A percentile compares a stretch with the other conserved stretches of the same genome.
Conservation (phyloP, 92 coral and sea anemone genomes). For the Parazoanthus swiftii region DNA sequence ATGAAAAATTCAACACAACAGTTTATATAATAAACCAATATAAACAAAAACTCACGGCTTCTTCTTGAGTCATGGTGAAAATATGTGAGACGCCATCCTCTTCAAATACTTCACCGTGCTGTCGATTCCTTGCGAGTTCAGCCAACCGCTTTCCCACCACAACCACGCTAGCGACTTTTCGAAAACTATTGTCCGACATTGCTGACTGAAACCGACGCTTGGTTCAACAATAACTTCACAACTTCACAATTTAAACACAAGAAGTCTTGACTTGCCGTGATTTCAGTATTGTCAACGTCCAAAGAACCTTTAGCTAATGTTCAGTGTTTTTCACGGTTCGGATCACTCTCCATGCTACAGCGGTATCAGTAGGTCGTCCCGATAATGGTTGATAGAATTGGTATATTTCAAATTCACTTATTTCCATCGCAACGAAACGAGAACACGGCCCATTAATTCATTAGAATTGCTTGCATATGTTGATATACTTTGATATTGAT, state of each 20-base stretch:
- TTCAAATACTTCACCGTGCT: slow-evolving; percentile 38
- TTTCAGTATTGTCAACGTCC: neutral
- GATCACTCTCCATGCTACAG: neutral
- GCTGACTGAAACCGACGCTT: neutral
- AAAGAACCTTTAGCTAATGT: neutral
- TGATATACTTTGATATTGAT: slow-evolving; percentile 1
- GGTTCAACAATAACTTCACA: neutral
- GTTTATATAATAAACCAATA: neutral
- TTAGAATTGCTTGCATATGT: slow-evolving; percentile 2
- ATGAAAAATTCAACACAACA: neutral
- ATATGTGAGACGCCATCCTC: slow-evolving; percentile 37
- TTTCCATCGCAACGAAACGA: neutral
- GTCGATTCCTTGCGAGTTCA: slow-evolving; percentile 25
- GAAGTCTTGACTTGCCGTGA: slow-evolving; percentile 1
- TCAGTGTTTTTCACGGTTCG: neutral
- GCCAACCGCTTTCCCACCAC: slow-evolving; percentile 34
- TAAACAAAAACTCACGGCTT: slow-evolving; percentile 23
- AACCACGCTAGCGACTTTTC: slow-evolving; percentile 38
- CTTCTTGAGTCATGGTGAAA: slow-evolving; percentile 31
- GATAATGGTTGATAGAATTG: neutral
- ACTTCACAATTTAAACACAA: slow-evolving; percentile 10
- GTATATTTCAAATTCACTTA: neutral
- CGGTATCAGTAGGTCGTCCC: neutral
- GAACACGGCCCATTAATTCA: slow-evolving; percentile 10
- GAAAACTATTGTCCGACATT: slow-evolving; percentile 32